These are phyloP conservation scores for Ptychochromis oligacanthus DNA, from an alignment of 2,113 vertebrate genomes.

Conservation along the genomic window DNA sequence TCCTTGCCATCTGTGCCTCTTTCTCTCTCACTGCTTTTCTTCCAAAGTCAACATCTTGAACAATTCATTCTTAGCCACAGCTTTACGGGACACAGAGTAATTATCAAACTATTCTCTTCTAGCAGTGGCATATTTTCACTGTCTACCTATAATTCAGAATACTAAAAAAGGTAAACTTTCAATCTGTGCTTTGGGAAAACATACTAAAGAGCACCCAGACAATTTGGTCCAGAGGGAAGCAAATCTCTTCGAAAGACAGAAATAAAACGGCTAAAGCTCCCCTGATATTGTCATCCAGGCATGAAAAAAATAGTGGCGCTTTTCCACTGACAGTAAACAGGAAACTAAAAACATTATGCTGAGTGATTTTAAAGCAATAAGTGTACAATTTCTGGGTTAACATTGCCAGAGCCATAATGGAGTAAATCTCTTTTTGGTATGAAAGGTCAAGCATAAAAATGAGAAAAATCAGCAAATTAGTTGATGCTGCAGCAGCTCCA, in stretches of 20 bases:
- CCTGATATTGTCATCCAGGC: not conserved
- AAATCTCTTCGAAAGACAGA: not conserved
- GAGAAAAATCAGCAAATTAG: conserved; percentile 1
- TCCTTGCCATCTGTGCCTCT: conserved; percentile 72
- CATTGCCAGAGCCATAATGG: not conserved
- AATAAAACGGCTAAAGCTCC: not conserved
- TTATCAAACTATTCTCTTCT: conserved; percentile 30
- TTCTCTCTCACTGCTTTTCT: conserved; percentile 43
- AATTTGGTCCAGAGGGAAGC: not conserved
- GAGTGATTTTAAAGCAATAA: conserved; percentile 27
- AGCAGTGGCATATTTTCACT: conserved; percentile 15
- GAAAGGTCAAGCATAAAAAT: conserved; percentile 51
- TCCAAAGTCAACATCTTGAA: conserved; percentile 53
- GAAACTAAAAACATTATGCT: conserved; percentile 7
- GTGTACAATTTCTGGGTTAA: not conserved
- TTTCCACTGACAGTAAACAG: not conserved
- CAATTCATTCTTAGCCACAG: conserved; percentile 50
- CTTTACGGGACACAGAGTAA: conserved; percentile 27
- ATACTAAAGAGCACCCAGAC: not conserved
- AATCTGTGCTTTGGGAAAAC: not conserved
- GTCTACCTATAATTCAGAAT: not conserved
- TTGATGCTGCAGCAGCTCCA: not conserved
- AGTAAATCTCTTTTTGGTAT: conserved; percentile 17
- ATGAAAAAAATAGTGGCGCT: not conserved
- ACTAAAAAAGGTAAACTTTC: not conserved